Conservation (phyloP, 1,140 invertebrate species). For the Scaptomyza hsui region DNA sequence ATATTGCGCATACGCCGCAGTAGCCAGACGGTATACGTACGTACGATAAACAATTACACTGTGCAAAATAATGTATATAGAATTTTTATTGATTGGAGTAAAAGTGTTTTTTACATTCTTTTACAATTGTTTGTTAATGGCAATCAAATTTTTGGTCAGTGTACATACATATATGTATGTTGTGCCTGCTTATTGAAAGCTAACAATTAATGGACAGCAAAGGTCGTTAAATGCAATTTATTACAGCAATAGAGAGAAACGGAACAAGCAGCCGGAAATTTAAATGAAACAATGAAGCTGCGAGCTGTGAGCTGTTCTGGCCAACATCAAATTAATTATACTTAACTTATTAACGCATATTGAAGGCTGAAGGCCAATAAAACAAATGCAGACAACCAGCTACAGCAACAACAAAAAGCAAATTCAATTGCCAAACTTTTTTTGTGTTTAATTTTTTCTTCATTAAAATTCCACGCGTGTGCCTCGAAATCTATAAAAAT, state of each 20-base stretch:
- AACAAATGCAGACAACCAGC: not conserved
- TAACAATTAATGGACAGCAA: slow-evolving; percentile 56
- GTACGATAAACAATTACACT: not conserved
- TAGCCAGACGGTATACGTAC: not conserved
- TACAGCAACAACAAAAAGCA: not conserved
- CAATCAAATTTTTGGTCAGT: not conserved
- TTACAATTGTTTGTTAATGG: no score
- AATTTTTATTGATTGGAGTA: no score
- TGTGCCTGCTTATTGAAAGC: slow-evolving; percentile 20
- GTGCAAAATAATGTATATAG: not conserved
- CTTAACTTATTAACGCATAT: slow-evolving; percentile 50
- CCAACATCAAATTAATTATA: slow-evolving; percentile 65
- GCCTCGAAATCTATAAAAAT: slow-evolving; percentile 46
- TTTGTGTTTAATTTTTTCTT: slow-evolving; percentile 22
- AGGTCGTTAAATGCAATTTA: slow-evolving; percentile 73
- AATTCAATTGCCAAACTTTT: slow-evolving; percentile 19
- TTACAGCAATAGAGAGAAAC: slow-evolving; percentile 49
- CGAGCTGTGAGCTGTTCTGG: not conserved
- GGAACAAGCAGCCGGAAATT: slow-evolving; percentile 35
- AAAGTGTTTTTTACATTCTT: no score
- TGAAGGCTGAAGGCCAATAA: slow-evolving; percentile 32
- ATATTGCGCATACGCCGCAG: slow-evolving; percentile 16
- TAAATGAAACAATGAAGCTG: slow-evolving; percentile 7
- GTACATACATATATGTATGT: not conserved
- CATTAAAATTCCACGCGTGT: slow-evolving; percentile 59